phyloP scores from a whole-genome alignment of 2,888 invertebrate species.

The Drepana falcataria region DNA sequence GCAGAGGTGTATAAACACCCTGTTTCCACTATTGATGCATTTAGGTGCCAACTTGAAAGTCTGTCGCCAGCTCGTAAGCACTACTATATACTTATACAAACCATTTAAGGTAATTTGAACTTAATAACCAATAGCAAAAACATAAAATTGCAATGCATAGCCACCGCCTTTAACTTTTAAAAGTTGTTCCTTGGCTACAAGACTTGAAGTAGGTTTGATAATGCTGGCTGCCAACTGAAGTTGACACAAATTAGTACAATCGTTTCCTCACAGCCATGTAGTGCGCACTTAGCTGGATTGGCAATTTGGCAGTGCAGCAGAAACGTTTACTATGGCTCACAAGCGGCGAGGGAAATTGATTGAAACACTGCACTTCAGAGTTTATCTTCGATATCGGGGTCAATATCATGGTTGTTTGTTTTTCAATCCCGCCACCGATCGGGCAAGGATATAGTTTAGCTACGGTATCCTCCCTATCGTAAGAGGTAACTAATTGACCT shows the following conservation, averaged over 20 bases:
- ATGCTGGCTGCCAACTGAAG: conserved; percentile 23
- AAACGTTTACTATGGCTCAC: conserved; percentile 2
- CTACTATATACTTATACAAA: no score
- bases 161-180: background rate
- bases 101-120: no score
- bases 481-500: no score
- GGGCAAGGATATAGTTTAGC: no score
- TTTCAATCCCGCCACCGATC: no score
- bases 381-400: background rate
- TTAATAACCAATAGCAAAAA: no score
- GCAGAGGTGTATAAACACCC: no score
- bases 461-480: no score
- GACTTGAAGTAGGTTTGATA: conserved; percentile 12
- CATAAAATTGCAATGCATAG: background rate
- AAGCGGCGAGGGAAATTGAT: conserved; percentile 3
- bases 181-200: conserved; percentile 1
- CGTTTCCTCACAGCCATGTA: conserved; percentile 34
- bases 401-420: no score
- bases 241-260: conserved; percentile 33
- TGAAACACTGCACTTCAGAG: background rate
- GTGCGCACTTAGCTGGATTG: conserved; percentile 58
- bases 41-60: no score
- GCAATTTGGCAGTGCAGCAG: conserved; percentile 55
- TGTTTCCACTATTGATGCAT: no score
- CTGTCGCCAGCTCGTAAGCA: no score